Conservation (phyloP, 2,113 vertebrate genomes). For the Anhinga rufa region DNA sequence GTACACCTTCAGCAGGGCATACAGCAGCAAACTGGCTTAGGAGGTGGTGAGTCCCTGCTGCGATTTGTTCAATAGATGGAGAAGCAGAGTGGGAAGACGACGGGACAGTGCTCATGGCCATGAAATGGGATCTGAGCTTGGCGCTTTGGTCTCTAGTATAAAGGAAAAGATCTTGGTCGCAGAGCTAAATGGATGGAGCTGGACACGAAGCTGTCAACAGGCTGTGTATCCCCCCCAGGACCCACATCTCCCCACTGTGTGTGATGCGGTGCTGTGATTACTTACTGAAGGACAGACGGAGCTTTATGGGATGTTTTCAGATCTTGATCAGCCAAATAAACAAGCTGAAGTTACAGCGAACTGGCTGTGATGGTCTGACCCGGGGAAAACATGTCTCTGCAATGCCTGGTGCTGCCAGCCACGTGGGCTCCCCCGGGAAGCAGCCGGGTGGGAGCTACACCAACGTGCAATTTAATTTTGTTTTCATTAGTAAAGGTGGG, state of each 20-base stretch:
- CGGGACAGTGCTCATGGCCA: not conserved
- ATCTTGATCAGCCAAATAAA: not conserved
- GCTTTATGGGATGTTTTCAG: not conserved
- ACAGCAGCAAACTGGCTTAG: not conserved
- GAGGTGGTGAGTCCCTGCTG: rapidly evolving
- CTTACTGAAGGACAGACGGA: not conserved
- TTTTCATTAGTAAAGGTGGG: not conserved
- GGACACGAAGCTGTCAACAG: not conserved
- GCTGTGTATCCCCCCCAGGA: not conserved
- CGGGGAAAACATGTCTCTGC: not conserved
- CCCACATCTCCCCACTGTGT: rapidly evolving
- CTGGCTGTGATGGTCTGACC: not conserved
- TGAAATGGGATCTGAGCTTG: not conserved
- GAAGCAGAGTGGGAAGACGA: not conserved
- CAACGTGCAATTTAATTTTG: not conserved
- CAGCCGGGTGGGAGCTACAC: not conserved
- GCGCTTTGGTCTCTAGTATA: not conserved
- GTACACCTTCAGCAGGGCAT: not conserved
- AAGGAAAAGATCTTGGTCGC: not conserved
- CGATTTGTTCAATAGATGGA: not conserved
- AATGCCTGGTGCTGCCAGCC: not conserved
- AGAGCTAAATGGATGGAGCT: not conserved
- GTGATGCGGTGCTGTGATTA: not conserved
- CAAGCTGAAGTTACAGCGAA: not conserved
- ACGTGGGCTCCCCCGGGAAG: not conserved